Conservation (phyloP, 2,797 vertebrate genomes). For the Nothura maculosa region DNA sequence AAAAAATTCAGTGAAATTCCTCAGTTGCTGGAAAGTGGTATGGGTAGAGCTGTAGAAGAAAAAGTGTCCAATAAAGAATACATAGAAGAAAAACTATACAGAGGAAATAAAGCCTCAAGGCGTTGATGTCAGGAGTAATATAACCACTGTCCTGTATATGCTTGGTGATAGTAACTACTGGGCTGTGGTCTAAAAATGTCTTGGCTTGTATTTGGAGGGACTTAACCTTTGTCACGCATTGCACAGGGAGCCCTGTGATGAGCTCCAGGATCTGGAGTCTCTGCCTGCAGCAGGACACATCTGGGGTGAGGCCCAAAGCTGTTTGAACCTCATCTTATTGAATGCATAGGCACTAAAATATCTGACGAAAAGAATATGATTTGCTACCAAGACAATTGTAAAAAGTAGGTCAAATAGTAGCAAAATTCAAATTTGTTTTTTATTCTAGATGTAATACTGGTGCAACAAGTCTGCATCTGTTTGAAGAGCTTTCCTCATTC, state of each 20-base stretch:
- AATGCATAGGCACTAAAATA: not conserved
- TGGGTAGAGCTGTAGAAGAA: not conserved
- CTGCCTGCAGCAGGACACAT: not conserved
- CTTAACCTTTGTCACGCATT: not conserved
- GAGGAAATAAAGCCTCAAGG: not conserved
- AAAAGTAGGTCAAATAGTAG: not conserved
- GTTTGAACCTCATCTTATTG: not conserved
- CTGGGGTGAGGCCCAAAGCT: not conserved
- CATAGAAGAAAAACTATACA: accelerated
- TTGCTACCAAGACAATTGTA: not conserved
- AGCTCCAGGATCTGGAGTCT: not conserved
- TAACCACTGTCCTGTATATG: not conserved
- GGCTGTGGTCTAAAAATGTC: accelerated
- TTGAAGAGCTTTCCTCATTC: not conserved
- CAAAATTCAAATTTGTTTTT: not conserved
- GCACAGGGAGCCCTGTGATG: not conserved
- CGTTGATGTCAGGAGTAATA: not conserved
- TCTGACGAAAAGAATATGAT: not conserved
- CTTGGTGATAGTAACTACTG: not conserved
- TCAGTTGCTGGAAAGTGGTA: not conserved
- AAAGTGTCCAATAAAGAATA: not conserved
- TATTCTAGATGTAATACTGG: not conserved
- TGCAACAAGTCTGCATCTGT: not conserved
- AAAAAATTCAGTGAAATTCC: not conserved
- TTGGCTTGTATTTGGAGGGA: not conserved